A percentile compares a stretch with the other conserved stretches of the same genome.
Evolutionary conservation across 2,888 invertebrate species (phyloP).

Genomic region (Escarpia spicata): DNA sequence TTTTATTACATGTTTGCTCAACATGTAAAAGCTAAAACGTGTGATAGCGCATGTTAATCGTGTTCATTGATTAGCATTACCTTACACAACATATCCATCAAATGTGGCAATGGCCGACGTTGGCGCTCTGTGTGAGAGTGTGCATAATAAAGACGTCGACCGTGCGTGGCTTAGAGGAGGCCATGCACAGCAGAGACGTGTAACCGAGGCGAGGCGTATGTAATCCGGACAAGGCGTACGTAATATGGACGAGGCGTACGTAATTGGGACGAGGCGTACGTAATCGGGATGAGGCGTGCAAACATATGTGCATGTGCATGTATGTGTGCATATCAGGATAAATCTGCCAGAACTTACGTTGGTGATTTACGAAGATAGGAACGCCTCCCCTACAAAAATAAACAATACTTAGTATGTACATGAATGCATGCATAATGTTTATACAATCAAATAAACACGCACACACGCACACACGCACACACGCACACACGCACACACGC

Average conservation of each 20-base stretch:
- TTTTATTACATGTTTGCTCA: too few relatives aligned
- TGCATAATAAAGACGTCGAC: too few relatives aligned
- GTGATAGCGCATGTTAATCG: too few relatives aligned
- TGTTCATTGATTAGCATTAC: too few relatives aligned
- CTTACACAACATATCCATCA: too few relatives aligned
- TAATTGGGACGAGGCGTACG: too few relatives aligned
- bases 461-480: background rate
- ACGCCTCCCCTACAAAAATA: background rate
- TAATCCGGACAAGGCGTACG: background rate
- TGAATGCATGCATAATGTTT: background rate
- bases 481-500: background rate
- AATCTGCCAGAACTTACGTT: background rate
- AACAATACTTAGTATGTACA: background rate
- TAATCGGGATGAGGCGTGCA: background rate
- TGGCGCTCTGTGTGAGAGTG: too few relatives aligned
- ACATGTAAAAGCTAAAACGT: too few relatives aligned
- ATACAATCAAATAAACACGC: background rate
- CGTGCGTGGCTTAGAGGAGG: background rate
- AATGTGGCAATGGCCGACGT: too few relatives aligned
- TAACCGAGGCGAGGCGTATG: too few relatives aligned
- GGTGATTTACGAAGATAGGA: slow-evolving; percentile 5
- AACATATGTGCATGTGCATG: background rate
- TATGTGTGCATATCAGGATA: background rate
- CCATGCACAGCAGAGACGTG: too few relatives aligned
- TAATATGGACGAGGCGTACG: too few relatives aligned